Percentiles rank a stretch among this genome's conserved stretches.
phyloP scores from a whole-genome alignment of 2,888 invertebrate species.

The Chymomyza amoena region DNA sequence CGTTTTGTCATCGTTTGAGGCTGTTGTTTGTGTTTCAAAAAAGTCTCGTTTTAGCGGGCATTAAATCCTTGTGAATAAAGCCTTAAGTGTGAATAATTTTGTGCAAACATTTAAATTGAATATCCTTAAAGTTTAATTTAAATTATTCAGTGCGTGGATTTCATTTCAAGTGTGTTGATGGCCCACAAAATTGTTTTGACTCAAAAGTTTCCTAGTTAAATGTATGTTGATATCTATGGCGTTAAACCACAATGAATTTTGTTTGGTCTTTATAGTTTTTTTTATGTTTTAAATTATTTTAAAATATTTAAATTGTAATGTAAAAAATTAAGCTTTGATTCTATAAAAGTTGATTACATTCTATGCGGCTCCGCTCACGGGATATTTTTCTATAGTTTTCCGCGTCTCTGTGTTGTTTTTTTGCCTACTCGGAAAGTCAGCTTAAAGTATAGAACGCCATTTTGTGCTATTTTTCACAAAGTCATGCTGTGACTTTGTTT shows the following conservation, averaged over 20 bases:
- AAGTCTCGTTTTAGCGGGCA: background rate
- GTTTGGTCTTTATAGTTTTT: background rate
- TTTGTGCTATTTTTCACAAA: constrained; percentile 45
- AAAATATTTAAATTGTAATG: too few relatives aligned
- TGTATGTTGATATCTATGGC: background rate
- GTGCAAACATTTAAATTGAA: constrained; percentile 5
- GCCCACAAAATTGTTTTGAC: constrained; percentile 1
- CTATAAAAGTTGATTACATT: constrained; percentile 42
- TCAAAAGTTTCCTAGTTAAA: background rate
- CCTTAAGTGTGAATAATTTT: background rate
- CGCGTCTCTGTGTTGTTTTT: constrained; percentile 7
- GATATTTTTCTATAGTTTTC: background rate
- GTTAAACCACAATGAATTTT: background rate
- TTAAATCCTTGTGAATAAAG: background rate
- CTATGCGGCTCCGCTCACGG: constrained; percentile 24
- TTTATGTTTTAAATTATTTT: too few relatives aligned
- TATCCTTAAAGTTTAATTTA: constrained; percentile 29
- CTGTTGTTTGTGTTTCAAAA: background rate
- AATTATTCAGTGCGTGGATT: constrained; percentile 57
- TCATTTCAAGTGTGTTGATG: constrained; percentile 50
- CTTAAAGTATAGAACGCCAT: background rate
- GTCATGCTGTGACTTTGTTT: constrained; percentile 10
- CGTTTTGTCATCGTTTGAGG: background rate
- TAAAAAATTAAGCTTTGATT: too few relatives aligned
- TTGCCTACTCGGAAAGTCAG: background rate